phyloP scores from a whole-genome alignment of 2,888 invertebrate species.

The Keiferia lycopersicella region DNA sequence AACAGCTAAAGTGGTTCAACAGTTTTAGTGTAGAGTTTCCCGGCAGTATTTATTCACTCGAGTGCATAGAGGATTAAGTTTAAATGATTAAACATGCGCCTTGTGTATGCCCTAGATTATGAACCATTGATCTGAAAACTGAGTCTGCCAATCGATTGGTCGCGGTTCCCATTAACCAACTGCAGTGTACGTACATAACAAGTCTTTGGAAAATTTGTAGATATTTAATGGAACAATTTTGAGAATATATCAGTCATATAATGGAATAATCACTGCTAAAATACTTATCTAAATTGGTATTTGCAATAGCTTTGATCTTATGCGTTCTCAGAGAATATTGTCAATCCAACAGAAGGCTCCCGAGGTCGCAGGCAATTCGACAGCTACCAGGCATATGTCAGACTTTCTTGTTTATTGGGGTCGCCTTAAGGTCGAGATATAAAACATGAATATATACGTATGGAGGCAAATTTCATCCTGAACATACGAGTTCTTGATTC shows the following conservation, averaged over 20 bases:
- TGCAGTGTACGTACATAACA: too few relatives aligned
- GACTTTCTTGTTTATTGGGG: constrained; percentile 45
- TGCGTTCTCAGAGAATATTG: constrained; percentile 20
- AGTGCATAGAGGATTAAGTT: not conserved
- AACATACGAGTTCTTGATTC: not conserved
- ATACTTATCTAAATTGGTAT: not conserved
- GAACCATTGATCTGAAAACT: not conserved
- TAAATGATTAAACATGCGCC: too few relatives aligned
- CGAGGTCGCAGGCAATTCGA: constrained; percentile 35
- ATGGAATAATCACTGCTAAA: not conserved
- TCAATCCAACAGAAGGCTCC: constrained; percentile 39
- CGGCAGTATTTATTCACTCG: constrained; percentile 7
- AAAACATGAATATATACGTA: constrained; percentile 19
- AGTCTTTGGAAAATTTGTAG: too few relatives aligned
- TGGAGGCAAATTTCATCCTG: not conserved
- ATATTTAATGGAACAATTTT: not conserved
- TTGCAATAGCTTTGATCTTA: not conserved
- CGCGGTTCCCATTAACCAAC: not conserved
- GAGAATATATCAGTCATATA: too few relatives aligned
- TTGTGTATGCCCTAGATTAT: not conserved
- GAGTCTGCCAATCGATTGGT: not conserved
- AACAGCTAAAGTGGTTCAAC: constrained; percentile 19
- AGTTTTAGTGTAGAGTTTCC: constrained; percentile 16
- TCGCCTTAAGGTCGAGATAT: constrained; percentile 28
- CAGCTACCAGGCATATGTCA: constrained; percentile 35